These are phyloP conservation scores for Chionomys nivalis DNA, from an alignment of 2,113 vertebrate species.

Conservation along the genomic window DNA sequence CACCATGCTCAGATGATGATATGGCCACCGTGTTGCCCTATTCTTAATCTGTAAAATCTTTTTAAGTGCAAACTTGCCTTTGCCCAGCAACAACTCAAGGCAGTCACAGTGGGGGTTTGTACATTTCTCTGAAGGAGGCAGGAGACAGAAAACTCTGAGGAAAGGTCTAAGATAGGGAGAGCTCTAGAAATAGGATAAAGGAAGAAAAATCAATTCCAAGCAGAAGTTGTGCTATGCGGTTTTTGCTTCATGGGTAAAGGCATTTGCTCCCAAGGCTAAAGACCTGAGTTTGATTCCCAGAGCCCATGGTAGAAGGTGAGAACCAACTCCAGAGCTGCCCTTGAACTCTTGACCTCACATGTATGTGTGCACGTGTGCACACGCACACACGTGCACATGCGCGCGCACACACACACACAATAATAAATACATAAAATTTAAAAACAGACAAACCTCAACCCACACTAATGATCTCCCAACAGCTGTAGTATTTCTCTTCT, in stretches of 20 bases:
- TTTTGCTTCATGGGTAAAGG: constrained; percentile 39
- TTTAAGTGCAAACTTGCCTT: not conserved
- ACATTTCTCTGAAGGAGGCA: not conserved
- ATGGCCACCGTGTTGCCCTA: not conserved
- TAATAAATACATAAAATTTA: not conserved
- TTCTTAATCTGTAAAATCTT: not conserved
- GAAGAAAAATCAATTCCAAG: not conserved
- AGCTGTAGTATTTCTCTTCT: constrained; percentile 43
- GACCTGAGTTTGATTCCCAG: not conserved
- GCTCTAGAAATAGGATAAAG: not conserved
- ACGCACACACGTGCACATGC: no score
- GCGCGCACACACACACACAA: no score
- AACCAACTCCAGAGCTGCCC: not conserved
- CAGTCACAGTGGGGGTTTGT: not conserved
- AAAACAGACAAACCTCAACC: not conserved
- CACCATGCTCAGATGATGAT: not conserved
- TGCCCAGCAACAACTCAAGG: not conserved
- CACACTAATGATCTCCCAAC: constrained; percentile 33
- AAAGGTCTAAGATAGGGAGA: not conserved
- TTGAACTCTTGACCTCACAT: not conserved
- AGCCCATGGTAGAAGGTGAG: not conserved
- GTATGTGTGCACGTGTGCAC: fast-evolving
- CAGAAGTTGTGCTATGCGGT: not conserved
- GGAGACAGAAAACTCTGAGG: not conserved
- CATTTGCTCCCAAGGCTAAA: not conserved